Evolutionary conservation across 2,113 vertebrate genomes (phyloP), one percentile per base, ranked within the genome.

Genomic region (Colistium nudipinnis): DNA sequence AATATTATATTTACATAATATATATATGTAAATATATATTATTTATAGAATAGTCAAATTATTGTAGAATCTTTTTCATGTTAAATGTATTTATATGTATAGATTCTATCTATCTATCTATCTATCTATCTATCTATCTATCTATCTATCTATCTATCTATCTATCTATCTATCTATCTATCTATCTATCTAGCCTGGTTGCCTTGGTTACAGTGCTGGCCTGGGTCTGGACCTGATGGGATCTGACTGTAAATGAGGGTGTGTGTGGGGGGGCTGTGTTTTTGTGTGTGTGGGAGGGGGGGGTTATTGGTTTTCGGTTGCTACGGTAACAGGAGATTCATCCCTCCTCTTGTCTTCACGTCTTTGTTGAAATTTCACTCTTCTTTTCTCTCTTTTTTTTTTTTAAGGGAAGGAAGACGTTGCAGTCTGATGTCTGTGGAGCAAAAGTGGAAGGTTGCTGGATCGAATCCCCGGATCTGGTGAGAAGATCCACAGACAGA

Each of bases 141-240:
- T 67, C 51, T 44, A 13, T 55, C 74, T 69, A 7, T 61, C 48
- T 66, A 16, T 68, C 62, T 47, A 22, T 70, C 49, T 56, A 11
- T 52, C 30, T 59, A 16, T 53, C 56, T 52, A 10, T 56, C 25
- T 67, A 16, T 72, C 6, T 44, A 22, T 48, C 69, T 69, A 24
- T 62, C 63, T 45, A 22, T 59, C 24, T 53, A 11, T 19, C 57
- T 31, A 64, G 55, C 22, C 35, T 81, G 55, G 89, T 91, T 89
- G 71, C 85, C 67, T 74, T 88, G 83, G 84, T 44, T 74, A 82
- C 80, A 33, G 53, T 56, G 76, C 71, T 39, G 11, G 80, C 68
- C 25, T 43, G 52, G 86, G 83, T 86, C 67, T 49, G 80, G 86
- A 88, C 87, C 85, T 78, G 83, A 84, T 63, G 62, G 81, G 76